These are phyloP conservation scores for Propithecus perrieri DNA, from an alignment of 2,797 vertebrate species.

Conservation along the genomic window DNA sequence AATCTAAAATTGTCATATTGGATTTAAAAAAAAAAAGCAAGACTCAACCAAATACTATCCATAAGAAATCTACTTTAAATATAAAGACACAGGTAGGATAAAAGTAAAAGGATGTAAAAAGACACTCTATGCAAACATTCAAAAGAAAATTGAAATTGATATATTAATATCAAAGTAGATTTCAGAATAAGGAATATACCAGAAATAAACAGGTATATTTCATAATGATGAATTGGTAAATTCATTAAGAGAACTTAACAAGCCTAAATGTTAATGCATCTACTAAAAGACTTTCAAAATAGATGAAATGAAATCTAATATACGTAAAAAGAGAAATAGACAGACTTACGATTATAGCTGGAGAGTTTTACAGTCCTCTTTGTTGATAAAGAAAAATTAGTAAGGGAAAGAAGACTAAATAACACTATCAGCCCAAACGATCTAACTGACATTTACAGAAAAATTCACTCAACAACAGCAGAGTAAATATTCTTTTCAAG, in stretches of 20 bases:
- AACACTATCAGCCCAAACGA: neutral
- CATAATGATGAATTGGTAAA: neutral
- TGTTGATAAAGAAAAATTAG: neutral
- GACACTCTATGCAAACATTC: neutral
- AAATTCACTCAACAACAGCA: neutral
- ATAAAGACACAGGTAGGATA: neutral
- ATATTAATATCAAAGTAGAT: conserved; percentile 4
- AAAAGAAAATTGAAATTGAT: neutral
- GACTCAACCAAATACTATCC: neutral
- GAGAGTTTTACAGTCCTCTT: neutral
- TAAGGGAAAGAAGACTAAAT: neutral
- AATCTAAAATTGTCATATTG: neutral
- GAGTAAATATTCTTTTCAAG: conserved; percentile 25
- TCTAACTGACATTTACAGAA: neutral
- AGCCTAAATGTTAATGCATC: neutral
- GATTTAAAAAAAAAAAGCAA: neutral
- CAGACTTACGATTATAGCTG: neutral
- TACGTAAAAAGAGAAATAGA: neutral
- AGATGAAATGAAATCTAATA: neutral
- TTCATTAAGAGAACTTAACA: neutral
- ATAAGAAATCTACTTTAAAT: neutral
- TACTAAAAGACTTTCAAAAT: neutral
- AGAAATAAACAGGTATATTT: neutral
- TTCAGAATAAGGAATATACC: conserved; percentile 6
- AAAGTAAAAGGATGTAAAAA: neutral